Base-by-base conservation (phyloP, 2,888 invertebrate genomes). In the Heliconius aoede region DNA sequence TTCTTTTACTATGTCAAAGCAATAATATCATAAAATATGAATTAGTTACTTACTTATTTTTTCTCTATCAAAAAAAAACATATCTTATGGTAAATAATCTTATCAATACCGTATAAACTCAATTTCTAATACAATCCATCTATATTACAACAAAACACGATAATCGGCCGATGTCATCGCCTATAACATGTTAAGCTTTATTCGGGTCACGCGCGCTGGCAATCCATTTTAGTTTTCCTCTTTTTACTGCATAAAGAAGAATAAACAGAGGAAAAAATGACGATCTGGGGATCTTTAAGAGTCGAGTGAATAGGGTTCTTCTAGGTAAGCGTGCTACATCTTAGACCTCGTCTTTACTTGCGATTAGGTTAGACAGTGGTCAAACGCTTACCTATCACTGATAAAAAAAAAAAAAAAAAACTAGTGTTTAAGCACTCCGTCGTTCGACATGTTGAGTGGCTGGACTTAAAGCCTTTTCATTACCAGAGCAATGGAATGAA, bases 161-260 rank as follows among this genome's bases (percentile, higher is more conserved):
- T 64, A 64, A 64, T 21, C 75, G 61, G 26, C 32, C 65, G 73
- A 73, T 65, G 73, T 73, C 73, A 65, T 65, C 75, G 69, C 26
- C 61, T 62, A 51, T n/a, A 69, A 62, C 58, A 36, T 67, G 74
- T 69, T 69, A 71, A 75, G 62, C 74, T 68, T 79, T 75, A 81
- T 81, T 80, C 81, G n/a, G 26, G 72, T 78, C 81, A 80, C 81
- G 78, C 60, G 69, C 64, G 51, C 24, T 75, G 73, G 77, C 73
- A 62, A 69, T 36, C 61, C 75, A 75, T 79, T 76, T 77, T 78
- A 76, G 72, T 30, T 21, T 30, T 21, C 9, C 62, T 21, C 7
- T 30, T n/a, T 62, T 30, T 62, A 21, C 30, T 46, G 7, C 18
- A 21, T 46, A 46, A 46, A 18, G 9, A 18, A 30, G 2, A 30